Base-by-base conservation (phyloP, 1,140 invertebrate genomes). In the silkworm (Bombyx mori) region DNA sequence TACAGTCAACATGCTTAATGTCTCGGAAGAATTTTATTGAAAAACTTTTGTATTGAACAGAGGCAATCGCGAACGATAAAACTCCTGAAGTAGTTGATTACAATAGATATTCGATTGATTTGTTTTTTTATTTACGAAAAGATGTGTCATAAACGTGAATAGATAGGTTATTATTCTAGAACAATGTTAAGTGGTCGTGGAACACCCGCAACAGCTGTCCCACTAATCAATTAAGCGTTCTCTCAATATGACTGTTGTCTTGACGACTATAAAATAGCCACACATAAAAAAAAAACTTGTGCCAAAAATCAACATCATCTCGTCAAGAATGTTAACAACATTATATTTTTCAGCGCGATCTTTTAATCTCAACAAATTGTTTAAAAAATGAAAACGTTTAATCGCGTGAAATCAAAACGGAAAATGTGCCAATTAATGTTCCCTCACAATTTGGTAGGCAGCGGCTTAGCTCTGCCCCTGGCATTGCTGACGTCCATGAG, bases 291-390 rank as follows among this genome's bases (percentile, higher is more conserved):
- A 79, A 75, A 72, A 73, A 67, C 68, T 61, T 69, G 75, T 82
- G 79, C 77, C 80, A 79, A 83, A 80, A 77, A 63, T 75, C 77
- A 77, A 77, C 71, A 73, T 75, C 75, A 73, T 71, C 67, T 61
- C 74, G 50, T 60, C 57, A 57, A 73, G 80, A 83, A 86, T 86
- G 77, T 77, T 81, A 82, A 82, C 66, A 83, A 81, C 76, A 81
- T 70, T 77, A 85, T 82, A 86, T 79, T 77, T 81, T 77, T 78
- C 75, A 73, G 76, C 61, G 71, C 65, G 66, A 66, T 83, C 67
- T 81, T 18, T 18, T 79, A 81, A 82, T 82, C 74, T 79, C 66
- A 74, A 77, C 78, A 84, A 81, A 85, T 85, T 75, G 79, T 64
- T 76, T 66, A 73, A 79, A 73, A 79, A 77, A 80, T 85, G 69